phyloP scores from a whole-genome alignment of 2,888 invertebrate species.

The Drosophila hamatofila region DNA sequence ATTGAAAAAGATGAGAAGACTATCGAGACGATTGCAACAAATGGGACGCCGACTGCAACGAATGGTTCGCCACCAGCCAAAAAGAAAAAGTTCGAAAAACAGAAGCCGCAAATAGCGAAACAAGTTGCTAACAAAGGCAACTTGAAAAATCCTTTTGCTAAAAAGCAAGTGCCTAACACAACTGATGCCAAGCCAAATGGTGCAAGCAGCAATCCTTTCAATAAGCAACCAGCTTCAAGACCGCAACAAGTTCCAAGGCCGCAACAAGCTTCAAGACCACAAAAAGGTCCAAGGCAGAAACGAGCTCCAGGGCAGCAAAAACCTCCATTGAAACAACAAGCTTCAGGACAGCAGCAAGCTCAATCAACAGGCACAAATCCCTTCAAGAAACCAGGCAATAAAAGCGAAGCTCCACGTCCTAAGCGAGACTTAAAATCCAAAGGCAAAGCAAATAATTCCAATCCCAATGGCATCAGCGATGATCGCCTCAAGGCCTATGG shows the following conservation, averaged over 20 bases:
- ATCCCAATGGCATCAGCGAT: slow-evolving; percentile 87
- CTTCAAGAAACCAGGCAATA: slow-evolving; percentile 48
- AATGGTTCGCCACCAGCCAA: slow-evolving; percentile 14
- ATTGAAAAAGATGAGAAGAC: not conserved
- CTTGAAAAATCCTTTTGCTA: slow-evolving; percentile 34
- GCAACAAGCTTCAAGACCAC: slow-evolving; percentile 47
- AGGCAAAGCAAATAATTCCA: slow-evolving; percentile 34
- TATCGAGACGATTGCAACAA: not conserved
- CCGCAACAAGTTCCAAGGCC: not conserved
- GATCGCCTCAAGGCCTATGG: slow-evolving; percentile 96
- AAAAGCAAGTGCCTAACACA: slow-evolving; percentile 27
- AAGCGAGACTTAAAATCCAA: slow-evolving; percentile 60
- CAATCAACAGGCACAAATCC: slow-evolving; percentile 44
- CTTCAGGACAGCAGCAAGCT: slow-evolving; percentile 56
- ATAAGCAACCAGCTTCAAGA: not conserved
- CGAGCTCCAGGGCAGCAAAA: slow-evolving; percentile 47
- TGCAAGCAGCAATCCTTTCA: slow-evolving; percentile 26
- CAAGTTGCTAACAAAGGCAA: slow-evolving; percentile 14
- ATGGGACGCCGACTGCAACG: slow-evolving; percentile 4
- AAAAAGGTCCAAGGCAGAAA: not conserved
- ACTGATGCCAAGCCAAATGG: slow-evolving; percentile 4
- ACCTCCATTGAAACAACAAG: slow-evolving; percentile 44
- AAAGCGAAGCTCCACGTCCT: slow-evolving; percentile 20
- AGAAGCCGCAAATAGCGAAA: not conserved
- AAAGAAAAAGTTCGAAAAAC: slow-evolving; percentile 14